phyloP scores from a whole-genome alignment of 2,888 invertebrate species.

The Catocala nupta region DNA sequence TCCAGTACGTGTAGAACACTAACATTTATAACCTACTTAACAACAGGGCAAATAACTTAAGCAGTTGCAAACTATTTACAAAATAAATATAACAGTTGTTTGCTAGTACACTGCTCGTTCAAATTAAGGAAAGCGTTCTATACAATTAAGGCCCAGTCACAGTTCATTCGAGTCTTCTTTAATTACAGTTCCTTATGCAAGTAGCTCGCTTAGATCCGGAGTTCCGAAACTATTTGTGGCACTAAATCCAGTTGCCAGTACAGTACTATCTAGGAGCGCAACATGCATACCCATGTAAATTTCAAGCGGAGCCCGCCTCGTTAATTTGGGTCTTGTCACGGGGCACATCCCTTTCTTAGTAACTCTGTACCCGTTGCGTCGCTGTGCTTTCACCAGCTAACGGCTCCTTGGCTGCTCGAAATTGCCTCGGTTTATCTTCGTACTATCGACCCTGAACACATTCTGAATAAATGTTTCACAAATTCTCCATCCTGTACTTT shows the following conservation, averaged over 20 bases:
- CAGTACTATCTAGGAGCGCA: slow-evolving; percentile 74
- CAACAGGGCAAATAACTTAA: slow-evolving; percentile 29
- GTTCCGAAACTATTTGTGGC: slow-evolving; percentile 79
- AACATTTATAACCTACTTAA: slow-evolving; percentile 22
- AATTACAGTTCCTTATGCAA: slow-evolving; percentile 74
- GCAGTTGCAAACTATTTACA: slow-evolving; percentile 24
- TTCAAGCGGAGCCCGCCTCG: slow-evolving; percentile 73
- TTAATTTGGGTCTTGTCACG: slow-evolving; percentile 83
- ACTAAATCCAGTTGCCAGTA: slow-evolving; percentile 78
- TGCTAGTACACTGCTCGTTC: slow-evolving; percentile 32
- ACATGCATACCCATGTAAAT: slow-evolving; percentile 85
- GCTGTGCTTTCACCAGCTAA: slow-evolving; percentile 61
- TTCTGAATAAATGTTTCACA: slow-evolving; percentile 55
- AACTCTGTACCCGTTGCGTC: slow-evolving; percentile 60
- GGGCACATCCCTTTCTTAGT: slow-evolving; percentile 83
- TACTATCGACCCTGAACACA: slow-evolving; percentile 64
- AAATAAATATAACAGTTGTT: slow-evolving; percentile 31
- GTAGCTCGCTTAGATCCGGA: slow-evolving; percentile 61
- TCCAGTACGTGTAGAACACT: slow-evolving; percentile 7
- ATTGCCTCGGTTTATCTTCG: slow-evolving; percentile 71
- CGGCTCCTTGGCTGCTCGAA: slow-evolving; percentile 63
- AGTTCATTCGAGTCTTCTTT: slow-evolving; percentile 74
- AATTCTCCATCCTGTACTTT: slow-evolving; percentile 46
- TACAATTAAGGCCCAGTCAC: slow-evolving; percentile 59
- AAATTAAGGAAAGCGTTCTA: slow-evolving; percentile 54